Evolutionary conservation across 2,113 vertebrate species (phyloP).

Genomic region (Bubalus kerabau): DNA sequence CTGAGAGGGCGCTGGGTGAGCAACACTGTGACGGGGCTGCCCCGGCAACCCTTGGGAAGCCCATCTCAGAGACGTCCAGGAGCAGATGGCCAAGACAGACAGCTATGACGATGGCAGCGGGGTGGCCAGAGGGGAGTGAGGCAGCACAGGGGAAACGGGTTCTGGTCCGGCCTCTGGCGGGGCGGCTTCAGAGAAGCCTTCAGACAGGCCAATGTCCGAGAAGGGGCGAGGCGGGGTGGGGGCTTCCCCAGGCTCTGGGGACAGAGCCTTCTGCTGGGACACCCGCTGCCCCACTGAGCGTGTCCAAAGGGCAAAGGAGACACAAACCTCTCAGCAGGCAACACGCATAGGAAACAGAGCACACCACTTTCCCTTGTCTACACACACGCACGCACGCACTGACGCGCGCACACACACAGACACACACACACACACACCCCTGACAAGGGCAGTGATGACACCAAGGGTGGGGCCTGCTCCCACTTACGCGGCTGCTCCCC

Average conservation of each 20-base stretch:
- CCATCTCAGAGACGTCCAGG: conserved; percentile 57
- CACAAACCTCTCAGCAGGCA: background rate
- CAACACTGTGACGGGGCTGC: conserved; percentile 47
- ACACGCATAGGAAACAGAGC: background rate
- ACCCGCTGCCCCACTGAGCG: background rate
- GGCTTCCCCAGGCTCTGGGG: conserved; percentile 12
- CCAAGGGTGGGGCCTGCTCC: background rate
- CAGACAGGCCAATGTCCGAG: conserved; percentile 32
- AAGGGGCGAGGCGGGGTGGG: background rate
- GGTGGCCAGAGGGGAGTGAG: background rate
- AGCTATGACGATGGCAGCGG: background rate
- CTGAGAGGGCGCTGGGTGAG: background rate
- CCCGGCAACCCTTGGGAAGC: conserved; percentile 50
- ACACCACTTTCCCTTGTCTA: background rate
- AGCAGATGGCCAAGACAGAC: conserved; percentile 1
- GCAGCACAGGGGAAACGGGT: background rate
- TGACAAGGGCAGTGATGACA: background rate
- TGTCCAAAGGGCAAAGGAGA: conserved; percentile 25
- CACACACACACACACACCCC: background rate
- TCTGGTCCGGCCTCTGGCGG: conserved; percentile 48
- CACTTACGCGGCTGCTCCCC: conserved; percentile 55
- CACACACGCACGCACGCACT: fast-evolving
- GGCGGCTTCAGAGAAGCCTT: conserved; percentile 41
- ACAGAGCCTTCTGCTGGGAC: background rate
- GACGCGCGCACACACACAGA: too few relatives aligned